These are phyloP conservation scores for Heliconius erato DNA, from an alignment of 2,888 invertebrate species.

Conservation along the genomic window DNA sequence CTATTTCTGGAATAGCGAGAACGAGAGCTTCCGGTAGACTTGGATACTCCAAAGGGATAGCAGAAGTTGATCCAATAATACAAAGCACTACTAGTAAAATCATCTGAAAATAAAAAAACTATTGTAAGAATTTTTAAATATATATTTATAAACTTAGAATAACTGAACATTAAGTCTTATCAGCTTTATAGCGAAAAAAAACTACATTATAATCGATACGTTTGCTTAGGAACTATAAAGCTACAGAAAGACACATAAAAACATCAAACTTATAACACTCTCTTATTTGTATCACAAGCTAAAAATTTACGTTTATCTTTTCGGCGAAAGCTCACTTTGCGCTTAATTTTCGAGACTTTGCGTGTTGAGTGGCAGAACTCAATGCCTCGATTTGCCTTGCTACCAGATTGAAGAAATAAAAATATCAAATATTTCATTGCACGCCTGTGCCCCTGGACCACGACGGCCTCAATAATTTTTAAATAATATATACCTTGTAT, in stretches of 20 bases:
- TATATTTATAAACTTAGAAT: not conserved
- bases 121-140: not conserved
- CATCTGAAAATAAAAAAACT: constrained; percentile 19
- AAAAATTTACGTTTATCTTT: too few species aligned
- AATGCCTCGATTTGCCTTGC: too few species aligned
- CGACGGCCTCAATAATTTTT: not conserved
- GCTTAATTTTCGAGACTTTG: too few species aligned
- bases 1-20: not conserved
- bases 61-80: not conserved
- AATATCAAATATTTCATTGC: too few species aligned
- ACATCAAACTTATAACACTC: too few species aligned
- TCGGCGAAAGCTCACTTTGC: too few species aligned
- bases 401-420: too few species aligned
- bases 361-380: too few species aligned
- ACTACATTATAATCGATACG: not conserved
- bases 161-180: not conserved
- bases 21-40: not conserved
- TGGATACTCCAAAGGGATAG: not conserved
- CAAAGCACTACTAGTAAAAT: not conserved
- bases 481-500: not conserved
- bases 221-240: not conserved
- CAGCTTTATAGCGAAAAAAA: not conserved
- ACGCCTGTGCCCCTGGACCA: too few species aligned
- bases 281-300: too few species aligned
- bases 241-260: not conserved